phyloP scores from a whole-genome alignment of 1,140 invertebrate genomes.

The Neoseiulus cucumeris region DNA sequence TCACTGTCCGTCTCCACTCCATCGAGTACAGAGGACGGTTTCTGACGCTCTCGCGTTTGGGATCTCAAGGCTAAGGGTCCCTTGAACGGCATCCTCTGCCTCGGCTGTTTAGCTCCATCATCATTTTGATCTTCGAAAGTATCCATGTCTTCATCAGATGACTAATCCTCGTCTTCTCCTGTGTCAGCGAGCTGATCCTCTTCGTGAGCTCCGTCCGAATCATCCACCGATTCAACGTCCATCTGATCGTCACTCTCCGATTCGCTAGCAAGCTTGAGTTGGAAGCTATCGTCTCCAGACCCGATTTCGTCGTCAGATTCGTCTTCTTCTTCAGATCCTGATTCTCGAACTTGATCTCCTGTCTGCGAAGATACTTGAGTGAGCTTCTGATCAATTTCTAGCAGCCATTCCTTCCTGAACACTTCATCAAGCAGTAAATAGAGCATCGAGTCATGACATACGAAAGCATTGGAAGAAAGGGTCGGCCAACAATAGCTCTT shows the following conservation, averaged over 20 bases:
- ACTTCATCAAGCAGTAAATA: too few species aligned
- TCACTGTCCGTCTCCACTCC: background rate
- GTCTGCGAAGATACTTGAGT: too few species aligned
- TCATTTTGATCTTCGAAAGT: too few species aligned
- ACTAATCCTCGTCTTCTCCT: too few species aligned
- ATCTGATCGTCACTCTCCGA: background rate
- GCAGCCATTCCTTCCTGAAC: too few species aligned
- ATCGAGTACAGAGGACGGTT: slow-evolving; percentile 1
- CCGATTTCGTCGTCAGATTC: background rate
- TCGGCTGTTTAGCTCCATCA: background rate
- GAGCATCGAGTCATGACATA: too few species aligned
- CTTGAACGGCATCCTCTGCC: background rate
- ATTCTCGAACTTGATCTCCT: too few species aligned
- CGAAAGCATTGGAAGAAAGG: too few species aligned
- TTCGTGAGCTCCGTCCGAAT: background rate
- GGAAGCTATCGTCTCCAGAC: background rate
- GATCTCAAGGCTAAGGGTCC: background rate
- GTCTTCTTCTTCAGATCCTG: background rate
- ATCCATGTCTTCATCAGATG: too few species aligned
- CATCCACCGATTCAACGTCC: background rate
- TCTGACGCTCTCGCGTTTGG: background rate
- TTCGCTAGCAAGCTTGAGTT: background rate
- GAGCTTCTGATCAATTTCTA: too few species aligned
- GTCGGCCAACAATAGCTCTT: too few species aligned
- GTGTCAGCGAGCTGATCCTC: background rate